phyloP scores from a whole-genome alignment of 2,888 invertebrate species.

The Dioctria rufipes region DNA sequence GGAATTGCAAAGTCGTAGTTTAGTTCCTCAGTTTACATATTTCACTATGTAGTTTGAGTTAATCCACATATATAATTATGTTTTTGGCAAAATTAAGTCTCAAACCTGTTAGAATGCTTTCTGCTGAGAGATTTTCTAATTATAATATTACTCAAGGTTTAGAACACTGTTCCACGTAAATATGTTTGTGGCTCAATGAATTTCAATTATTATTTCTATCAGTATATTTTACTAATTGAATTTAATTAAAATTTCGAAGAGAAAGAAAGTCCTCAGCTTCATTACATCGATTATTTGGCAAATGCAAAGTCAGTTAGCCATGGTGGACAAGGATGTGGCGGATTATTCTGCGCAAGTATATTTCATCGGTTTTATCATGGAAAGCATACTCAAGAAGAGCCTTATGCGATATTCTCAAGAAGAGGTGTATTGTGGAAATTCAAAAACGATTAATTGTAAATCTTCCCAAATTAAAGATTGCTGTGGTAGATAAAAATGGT shows the following conservation, averaged over 20 bases:
- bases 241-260: constrained; percentile 85
- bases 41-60: too few relatives aligned
- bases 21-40: too few relatives aligned
- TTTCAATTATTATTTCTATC: not conserved
- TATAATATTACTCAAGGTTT: constrained; percentile 90
- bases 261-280: constrained; percentile 87
- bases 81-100: too few relatives aligned
- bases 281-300: constrained; percentile 96
- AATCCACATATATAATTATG: too few relatives aligned
- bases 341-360: constrained; percentile 91
- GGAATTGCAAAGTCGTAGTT: too few relatives aligned
- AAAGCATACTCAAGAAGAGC: constrained; percentile 87
- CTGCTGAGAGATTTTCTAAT: too few relatives aligned
- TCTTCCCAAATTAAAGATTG: constrained; percentile 92
- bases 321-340: constrained; percentile 96
- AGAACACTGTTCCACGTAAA: constrained; percentile 75
- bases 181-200: constrained; percentile 66
- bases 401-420: constrained; percentile 87
- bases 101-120: too few relatives aligned
- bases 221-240: too few relatives aligned
- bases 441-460: constrained; percentile 93
- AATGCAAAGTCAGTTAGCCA: constrained; percentile 90
- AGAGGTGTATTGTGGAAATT: constrained; percentile 92
- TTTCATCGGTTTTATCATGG: constrained; percentile 91
- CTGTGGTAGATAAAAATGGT: constrained; percentile 89